Evolutionary conservation across 23 tunicate species (phyloP).

Genomic region (Trididemnum miniatum): DNA sequence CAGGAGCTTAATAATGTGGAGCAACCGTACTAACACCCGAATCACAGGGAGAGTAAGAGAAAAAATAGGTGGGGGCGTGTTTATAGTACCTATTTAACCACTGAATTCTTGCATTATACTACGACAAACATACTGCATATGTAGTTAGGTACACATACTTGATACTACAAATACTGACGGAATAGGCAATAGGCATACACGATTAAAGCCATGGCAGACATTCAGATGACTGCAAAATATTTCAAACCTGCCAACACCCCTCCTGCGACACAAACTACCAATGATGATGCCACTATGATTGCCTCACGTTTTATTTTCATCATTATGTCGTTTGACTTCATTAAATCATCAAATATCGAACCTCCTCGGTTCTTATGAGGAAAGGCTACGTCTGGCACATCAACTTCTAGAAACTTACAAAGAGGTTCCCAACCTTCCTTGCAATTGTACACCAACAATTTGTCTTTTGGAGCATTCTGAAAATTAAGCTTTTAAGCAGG

Average conservation of each 20-base stretch:
- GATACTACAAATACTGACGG: too few relatives aligned
- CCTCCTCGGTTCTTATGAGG: conserved; percentile 30
- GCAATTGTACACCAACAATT: conserved; percentile 28
- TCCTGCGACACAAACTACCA: neutral
- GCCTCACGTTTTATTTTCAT: conserved; percentile 8
- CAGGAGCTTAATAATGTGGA: too few relatives aligned
- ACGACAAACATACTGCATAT: too few relatives aligned
- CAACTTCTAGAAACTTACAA: conserved; percentile 11
- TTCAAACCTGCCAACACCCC: conserved; percentile 4
- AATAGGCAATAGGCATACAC: too few relatives aligned
- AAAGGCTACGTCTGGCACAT: conserved; percentile 2
- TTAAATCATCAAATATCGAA: conserved; percentile 15
- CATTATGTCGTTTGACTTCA: conserved; percentile 4
- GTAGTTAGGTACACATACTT: too few relatives aligned
- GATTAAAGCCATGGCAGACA: too few relatives aligned
- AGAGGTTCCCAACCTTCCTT: conserved; percentile 37
- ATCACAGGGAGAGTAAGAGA: too few relatives aligned
- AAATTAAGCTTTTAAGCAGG: neutral
- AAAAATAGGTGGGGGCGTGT: too few relatives aligned
- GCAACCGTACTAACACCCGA: too few relatives aligned
- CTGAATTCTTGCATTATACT: too few relatives aligned
- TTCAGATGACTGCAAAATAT: neutral
- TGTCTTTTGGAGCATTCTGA: conserved; percentile 24
- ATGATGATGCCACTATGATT: neutral
- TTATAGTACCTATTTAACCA: too few relatives aligned